Evolutionary conservation across 2,888 invertebrate genomes (phyloP).

Genomic region (Teleiodes luculella): DNA sequence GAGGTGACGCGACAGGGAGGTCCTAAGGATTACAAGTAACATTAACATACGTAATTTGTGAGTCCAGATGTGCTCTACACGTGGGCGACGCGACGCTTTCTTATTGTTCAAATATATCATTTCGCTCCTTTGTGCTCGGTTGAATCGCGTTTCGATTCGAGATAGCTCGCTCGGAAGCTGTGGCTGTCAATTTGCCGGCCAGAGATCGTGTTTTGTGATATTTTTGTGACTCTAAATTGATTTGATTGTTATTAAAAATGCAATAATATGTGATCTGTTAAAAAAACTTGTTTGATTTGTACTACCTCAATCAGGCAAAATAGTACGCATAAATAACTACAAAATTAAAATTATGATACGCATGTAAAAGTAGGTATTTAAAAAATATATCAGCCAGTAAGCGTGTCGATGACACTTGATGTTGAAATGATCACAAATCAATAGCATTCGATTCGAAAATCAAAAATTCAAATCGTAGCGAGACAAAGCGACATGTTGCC

Average conservation of each 20-base stretch:
- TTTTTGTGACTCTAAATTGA: conserved; percentile 41
- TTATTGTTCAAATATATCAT: conserved; percentile 62
- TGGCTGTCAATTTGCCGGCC: conserved; percentile 37
- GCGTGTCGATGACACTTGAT: conserved; percentile 16
- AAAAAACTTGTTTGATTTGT: no score
- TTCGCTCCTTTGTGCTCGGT: conserved; percentile 47
- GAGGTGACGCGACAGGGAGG: conserved; percentile 56
- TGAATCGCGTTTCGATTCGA: conserved; percentile 44
- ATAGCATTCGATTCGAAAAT: conserved; percentile 70
- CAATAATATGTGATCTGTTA: no score
- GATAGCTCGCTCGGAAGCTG: conserved; percentile 49
- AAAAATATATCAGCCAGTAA: conserved; percentile 6
- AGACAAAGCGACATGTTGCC: conserved; percentile 66
- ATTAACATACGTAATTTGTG: conserved; percentile 76
- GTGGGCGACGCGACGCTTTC: conserved; percentile 66
- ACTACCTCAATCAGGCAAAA: no score
- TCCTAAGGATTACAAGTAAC: conserved; percentile 69
- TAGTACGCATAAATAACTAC: no score
- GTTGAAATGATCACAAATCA: conserved; percentile 46
- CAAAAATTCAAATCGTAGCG: conserved; percentile 70
- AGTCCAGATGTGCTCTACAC: conserved; percentile 55
- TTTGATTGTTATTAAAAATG: conserved; percentile 8
- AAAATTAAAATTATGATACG: no score
- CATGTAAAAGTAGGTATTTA: no score
- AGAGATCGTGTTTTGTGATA: conserved; percentile 37